These are phyloP conservation scores for Muraenolepis orangiensis DNA, from an alignment of 2,797 vertebrate species.

Conservation along the genomic window DNA sequence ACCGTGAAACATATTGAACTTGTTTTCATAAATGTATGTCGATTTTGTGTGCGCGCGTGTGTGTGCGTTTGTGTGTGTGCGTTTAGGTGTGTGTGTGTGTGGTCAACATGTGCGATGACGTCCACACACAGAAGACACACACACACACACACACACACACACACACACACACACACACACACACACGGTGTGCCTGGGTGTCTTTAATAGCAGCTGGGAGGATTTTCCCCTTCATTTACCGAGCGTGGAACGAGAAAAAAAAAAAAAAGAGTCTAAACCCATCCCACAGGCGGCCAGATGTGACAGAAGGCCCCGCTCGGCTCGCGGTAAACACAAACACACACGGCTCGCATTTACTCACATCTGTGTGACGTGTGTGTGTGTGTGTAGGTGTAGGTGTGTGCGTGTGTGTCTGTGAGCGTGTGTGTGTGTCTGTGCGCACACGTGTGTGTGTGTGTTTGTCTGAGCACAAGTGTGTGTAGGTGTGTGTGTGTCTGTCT, in stretches of 20 bases:
- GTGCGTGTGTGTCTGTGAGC: slow-evolving; percentile 36
- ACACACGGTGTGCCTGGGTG: too few species aligned
- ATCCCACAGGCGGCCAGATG: slow-evolving; percentile 63
- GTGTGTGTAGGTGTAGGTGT: slow-evolving; percentile 2
- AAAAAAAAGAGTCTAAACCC: too few species aligned
- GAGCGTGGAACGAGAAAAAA: slow-evolving; percentile 61
- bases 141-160: too few species aligned
- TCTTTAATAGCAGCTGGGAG: slow-evolving; percentile 63
- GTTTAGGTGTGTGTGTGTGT: too few species aligned
- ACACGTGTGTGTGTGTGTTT: slow-evolving; percentile 16
- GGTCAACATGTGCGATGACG: too few species aligned
- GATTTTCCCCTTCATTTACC: slow-evolving; percentile 68
- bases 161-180: too few species aligned
- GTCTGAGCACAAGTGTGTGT: too few species aligned
- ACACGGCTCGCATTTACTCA: slow-evolving; percentile 23
- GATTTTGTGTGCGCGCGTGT: too few species aligned
- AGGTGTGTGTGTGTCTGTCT: slow-evolving; percentile 32
- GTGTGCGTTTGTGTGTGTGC: too few species aligned
- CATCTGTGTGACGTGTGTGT: slow-evolving; percentile 21
- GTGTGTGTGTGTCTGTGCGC: slow-evolving; percentile 51
- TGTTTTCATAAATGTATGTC: too few species aligned
- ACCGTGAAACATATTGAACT: too few species aligned
- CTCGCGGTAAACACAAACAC: slow-evolving; percentile 44
- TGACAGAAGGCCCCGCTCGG: slow-evolving; percentile 57
- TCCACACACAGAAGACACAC: too few species aligned